Evolutionary conservation across 2,113 vertebrate species (phyloP).

Genomic region (Phyllostomus hastatus): DNA sequence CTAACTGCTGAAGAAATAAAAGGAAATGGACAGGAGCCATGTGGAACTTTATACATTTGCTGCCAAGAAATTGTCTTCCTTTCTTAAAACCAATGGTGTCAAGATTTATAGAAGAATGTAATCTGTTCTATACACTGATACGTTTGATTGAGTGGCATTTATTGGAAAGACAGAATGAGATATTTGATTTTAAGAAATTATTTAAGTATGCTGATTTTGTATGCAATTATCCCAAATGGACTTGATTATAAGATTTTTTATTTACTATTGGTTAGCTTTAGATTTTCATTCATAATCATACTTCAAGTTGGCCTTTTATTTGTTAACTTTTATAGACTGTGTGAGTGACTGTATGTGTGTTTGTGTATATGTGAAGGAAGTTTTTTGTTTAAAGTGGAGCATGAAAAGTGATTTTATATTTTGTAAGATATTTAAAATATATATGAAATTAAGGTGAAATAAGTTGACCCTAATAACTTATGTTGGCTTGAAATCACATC

Average conservation of each 20-base stretch:
- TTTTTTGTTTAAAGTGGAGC: neutral
- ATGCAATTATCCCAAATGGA: constrained; percentile 32
- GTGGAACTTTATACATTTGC: constrained; percentile 35
- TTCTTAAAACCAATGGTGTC: constrained; percentile 47
- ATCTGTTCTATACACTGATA: neutral
- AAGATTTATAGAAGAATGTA: constrained; percentile 19
- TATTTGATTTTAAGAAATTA: constrained; percentile 52
- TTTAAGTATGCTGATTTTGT: constrained; percentile 31
- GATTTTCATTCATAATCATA: constrained; percentile 1
- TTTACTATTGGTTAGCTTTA: constrained; percentile 18
- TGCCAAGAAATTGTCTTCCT: constrained; percentile 50
- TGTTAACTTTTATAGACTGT: neutral
- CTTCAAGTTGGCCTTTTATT: neutral
- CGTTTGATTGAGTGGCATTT: constrained; percentile 24
- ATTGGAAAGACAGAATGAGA: constrained; percentile 7
- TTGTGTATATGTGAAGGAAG: neutral
- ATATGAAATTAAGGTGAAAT: neutral
- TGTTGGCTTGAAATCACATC: neutral
- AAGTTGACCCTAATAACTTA: neutral
- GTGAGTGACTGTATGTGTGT: neutral
- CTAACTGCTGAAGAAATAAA: constrained; percentile 30
- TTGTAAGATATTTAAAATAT: constrained; percentile 19
- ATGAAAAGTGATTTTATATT: constrained; percentile 1
- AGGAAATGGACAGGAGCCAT: constrained; percentile 22
- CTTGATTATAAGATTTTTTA: constrained; percentile 14